Percentiles rank a stretch among this genome's conserved stretches.
These are phyloP conservation scores for Torymus tubicola DNA, from an alignment of 2,888 invertebrate species.

Conservation along the genomic window DNA sequence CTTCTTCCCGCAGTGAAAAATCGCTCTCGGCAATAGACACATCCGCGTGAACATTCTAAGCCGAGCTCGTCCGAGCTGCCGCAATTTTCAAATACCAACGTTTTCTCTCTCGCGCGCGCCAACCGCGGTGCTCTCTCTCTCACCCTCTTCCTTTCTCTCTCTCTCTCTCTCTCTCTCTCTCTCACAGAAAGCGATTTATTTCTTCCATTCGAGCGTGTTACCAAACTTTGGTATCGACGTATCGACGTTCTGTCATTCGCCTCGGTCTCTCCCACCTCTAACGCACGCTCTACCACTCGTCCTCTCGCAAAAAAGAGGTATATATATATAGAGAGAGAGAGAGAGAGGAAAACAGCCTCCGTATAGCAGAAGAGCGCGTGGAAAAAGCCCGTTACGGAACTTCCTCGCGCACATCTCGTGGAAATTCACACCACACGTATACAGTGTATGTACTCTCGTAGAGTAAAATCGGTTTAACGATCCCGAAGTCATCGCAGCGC, in stretches of 20 bases:
- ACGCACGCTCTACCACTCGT: not conserved
- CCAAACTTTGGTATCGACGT: slow-evolving; percentile 48
- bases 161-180: too few relatives aligned
- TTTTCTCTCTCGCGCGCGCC: too few relatives aligned
- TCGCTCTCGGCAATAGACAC: not conserved
- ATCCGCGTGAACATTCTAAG: slow-evolving; percentile 6
- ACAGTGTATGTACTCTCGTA: too few relatives aligned
- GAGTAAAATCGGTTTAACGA: slow-evolving; percentile 2
- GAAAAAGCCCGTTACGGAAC: slow-evolving; percentile 8
- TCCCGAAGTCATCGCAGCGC: not conserved
- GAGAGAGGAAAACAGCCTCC: not conserved
- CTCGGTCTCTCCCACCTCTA: not conserved
- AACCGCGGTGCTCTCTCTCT: too few relatives aligned
- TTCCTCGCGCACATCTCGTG: not conserved
- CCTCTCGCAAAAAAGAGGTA: not conserved
- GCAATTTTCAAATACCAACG: slow-evolving; percentile 26
- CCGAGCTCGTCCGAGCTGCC: not conserved
- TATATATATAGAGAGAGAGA: not conserved
- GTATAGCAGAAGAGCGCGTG: not conserved
- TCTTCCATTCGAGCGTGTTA: slow-evolving; percentile 42
- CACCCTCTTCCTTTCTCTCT: too few relatives aligned
- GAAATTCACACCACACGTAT: slow-evolving; percentile 22
- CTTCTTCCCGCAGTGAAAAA: too few relatives aligned
- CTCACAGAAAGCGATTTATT: slow-evolving; percentile 45
- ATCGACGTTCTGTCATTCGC: slow-evolving; percentile 55